phyloP scores from a whole-genome alignment of 2,797 vertebrate species.

The Peromyscus nudipes region DNA sequence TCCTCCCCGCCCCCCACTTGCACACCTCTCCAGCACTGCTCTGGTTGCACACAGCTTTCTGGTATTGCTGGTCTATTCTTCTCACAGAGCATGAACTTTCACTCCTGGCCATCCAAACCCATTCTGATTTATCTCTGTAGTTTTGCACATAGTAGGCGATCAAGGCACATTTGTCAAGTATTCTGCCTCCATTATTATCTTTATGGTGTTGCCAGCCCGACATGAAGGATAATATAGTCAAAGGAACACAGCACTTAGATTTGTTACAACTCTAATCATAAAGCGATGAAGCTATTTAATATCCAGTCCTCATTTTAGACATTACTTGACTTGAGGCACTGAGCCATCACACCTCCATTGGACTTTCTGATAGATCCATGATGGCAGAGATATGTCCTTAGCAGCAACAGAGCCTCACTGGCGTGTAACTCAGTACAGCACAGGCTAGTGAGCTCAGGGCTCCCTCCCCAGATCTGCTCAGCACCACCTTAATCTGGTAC shows the following conservation, averaged over 20 bases:
- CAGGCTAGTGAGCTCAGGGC: conserved; percentile 32
- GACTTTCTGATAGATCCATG: conserved; percentile 54
- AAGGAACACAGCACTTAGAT: conserved; percentile 62
- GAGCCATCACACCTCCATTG: conserved; percentile 15
- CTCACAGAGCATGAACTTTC: conserved; percentile 53
- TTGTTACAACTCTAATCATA: conserved; percentile 54
- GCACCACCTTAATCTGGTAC: conserved; percentile 63
- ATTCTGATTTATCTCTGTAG: conserved; percentile 43
- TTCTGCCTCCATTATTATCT: conserved; percentile 56
- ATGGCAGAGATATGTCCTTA: not conserved
- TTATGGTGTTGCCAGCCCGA: conserved; percentile 10
- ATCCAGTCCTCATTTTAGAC: conserved; percentile 59
- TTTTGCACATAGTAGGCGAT: conserved; percentile 61
- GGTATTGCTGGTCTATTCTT: conserved; percentile 30
- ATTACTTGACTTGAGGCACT: conserved; percentile 17
- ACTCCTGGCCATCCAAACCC: conserved; percentile 4
- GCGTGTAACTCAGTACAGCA: conserved; percentile 36
- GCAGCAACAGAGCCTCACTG: not conserved
- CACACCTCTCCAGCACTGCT: not conserved
- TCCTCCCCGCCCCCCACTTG: not conserved
- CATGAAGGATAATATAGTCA: conserved; percentile 22
- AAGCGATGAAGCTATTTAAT: conserved; percentile 49
- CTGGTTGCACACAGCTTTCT: not conserved
- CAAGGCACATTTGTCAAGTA: conserved; percentile 41
- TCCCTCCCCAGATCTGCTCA: not conserved